phyloP scores from a whole-genome alignment of 2,113 vertebrate genomes.

The Hippocampus zosterae region DNA sequence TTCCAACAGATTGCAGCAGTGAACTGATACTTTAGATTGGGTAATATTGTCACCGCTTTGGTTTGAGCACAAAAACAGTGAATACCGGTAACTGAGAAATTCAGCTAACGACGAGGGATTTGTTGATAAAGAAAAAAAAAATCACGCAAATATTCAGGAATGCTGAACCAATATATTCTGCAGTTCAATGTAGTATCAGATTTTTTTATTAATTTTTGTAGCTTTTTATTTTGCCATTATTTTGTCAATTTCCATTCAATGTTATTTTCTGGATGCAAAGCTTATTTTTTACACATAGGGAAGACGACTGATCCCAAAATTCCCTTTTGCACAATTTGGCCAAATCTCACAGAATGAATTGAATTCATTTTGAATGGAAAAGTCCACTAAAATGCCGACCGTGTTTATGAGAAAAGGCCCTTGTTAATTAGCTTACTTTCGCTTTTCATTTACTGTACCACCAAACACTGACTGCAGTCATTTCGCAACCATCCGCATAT shows the following conservation, averaged over 20 bases:
- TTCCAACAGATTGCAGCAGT: background rate
- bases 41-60: background rate
- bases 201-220: no score
- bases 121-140: no score
- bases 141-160: no score
- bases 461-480: background rate
- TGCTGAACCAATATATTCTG: no score
- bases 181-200: no score
- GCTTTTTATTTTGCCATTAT: no score
- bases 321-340: background rate
- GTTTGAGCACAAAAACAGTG: background rate
- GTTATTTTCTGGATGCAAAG: no score
- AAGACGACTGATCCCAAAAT: background rate
- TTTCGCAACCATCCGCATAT: background rate
- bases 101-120: no score
- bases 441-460: constrained; percentile 29
- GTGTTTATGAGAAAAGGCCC: background rate
- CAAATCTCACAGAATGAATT: background rate
- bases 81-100: no score
- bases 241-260: no score
- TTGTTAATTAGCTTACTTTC: constrained; percentile 31
- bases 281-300: background rate
- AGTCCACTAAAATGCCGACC: background rate
- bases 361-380: background rate
- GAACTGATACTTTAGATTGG: background rate